Base-by-base conservation (phyloP, 2,797 vertebrate species). In the Arrhamphus sclerolepis region DNA sequence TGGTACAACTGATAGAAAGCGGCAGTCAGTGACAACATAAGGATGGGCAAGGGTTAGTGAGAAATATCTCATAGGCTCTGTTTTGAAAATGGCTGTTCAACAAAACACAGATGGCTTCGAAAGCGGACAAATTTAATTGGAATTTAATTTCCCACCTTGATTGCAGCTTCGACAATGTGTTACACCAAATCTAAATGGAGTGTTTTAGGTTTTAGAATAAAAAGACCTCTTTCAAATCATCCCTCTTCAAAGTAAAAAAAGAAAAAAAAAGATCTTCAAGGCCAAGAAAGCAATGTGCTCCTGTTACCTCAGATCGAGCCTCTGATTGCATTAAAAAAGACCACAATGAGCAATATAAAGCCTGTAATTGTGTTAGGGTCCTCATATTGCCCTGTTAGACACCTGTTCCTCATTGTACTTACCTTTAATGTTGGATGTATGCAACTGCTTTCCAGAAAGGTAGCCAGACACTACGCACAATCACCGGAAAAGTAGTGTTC, bases 301-400 rank as follows among this genome's bases (percentile, higher is more conserved):
- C 64, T 24, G 16, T 3, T 29, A n/a, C 50, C 28, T 13, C 10
- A 16, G 13, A 78, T 56, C 0, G 19, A 62, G 1, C 39, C 29
- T 48, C 31, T 80, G 38, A 83, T 82, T 76, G 53, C 31, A 64
- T 83, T 78, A 69, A 53, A 56, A n/a, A 60, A 41, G 22, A 57
- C 21, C 41, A 7, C 16, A 14, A 39, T 53, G 18, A 40, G 20
- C 47, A 52, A 39, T 42, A 6, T 8, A 49, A 38, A 53, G 19
- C 17, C 34, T 46, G 17, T 72, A 68, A 87, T 76, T 59, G 38
- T 40, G 46, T 87, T 87, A 55, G 48, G 63, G 55, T 62, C 49
- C 56, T 47, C 56, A 49, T 62, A 10, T 64, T 48, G 10, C 29
- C 62, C 46, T 64, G 53, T 81, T 73, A 65, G 50, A 54, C 51